phyloP scores from a whole-genome alignment of 2,797 vertebrate genomes.

The Diceros bicornis region DNA sequence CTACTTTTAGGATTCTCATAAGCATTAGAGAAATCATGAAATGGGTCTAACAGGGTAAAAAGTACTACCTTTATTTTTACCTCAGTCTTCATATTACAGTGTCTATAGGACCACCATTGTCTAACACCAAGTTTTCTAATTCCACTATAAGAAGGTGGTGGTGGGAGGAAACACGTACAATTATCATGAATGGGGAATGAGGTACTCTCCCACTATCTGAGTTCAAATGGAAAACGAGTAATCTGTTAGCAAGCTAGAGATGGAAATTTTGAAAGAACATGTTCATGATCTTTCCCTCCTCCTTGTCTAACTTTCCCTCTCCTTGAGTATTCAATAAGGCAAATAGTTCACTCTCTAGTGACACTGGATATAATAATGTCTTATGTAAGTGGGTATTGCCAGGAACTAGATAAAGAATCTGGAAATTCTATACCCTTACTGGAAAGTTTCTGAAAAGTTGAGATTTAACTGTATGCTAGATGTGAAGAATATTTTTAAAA shows the following conservation, averaged over 20 bases:
- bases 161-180: background rate
- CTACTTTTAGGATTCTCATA: background rate
- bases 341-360: background rate
- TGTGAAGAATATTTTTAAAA: background rate
- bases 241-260: background rate
- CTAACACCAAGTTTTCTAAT: background rate
- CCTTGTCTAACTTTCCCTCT: background rate
- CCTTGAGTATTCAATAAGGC: background rate
- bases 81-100: background rate
- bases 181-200: background rate
- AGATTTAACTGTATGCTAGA: background rate
- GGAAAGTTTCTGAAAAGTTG: background rate
- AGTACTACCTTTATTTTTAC: conserved; percentile 46
- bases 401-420: background rate
- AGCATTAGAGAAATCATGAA: background rate
- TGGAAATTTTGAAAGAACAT: conserved; percentile 29
- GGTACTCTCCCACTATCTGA: background rate
- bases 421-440: background rate
- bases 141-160: background rate
- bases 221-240: background rate
- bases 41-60: background rate
- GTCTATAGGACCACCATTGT: background rate
- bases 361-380: background rate
- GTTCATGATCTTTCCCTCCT: background rate
- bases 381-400: background rate